Evolutionary conservation across 1,140 invertebrate species (phyloP).

Genomic region (Drosophila nigromelanica): DNA sequence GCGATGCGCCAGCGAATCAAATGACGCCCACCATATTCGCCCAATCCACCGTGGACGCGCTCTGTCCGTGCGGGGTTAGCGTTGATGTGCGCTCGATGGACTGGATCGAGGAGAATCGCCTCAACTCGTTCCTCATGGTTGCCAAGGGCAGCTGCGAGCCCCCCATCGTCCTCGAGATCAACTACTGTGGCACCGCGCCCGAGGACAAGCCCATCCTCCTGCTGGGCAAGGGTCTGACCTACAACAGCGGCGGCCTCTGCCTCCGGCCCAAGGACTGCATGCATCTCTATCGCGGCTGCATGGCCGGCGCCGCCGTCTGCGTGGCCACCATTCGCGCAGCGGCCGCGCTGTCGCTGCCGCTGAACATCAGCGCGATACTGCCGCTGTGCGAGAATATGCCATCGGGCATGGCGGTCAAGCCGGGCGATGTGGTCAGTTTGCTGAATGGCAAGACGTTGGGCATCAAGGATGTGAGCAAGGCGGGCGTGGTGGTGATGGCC

Average conservation of each 20-base stretch:
- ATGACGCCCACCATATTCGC: conserved; percentile 94
- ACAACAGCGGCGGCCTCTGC: conserved; percentile 90
- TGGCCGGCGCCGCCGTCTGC: conserved; percentile 85
- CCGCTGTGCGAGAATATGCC: conserved; percentile 94
- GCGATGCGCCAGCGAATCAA: conserved; percentile 93
- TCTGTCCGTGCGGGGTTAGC: conserved; percentile 86
- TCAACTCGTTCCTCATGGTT: conserved; percentile 89
- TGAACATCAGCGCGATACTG: conserved; percentile 68
- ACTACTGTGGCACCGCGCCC: conserved; percentile 70
- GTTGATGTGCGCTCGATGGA: conserved; percentile 88
- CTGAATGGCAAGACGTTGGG: conserved; percentile 95
- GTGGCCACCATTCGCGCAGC: conserved; percentile 73
- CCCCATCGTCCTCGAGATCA: conserved; percentile 81
- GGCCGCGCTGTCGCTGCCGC: conserved; percentile 67
- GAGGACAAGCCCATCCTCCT: conserved; percentile 75
- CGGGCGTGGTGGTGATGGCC: conserved; percentile 94
- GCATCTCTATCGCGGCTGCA: conserved; percentile 95
- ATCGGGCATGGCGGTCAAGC: conserved; percentile 92
- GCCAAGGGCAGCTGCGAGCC: conserved; percentile 90
- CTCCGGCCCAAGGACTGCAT: conserved; percentile 90
- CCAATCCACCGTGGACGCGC: conserved; percentile 85
- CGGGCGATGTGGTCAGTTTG: conserved; percentile 93
- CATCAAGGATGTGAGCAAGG: conserved; percentile 94
- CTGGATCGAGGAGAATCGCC: conserved; percentile 72
- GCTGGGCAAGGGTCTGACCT: conserved; percentile 74